These are phyloP conservation scores for Torymus texanus DNA, from an alignment of 2,888 invertebrate species.

Conservation along the genomic window DNA sequence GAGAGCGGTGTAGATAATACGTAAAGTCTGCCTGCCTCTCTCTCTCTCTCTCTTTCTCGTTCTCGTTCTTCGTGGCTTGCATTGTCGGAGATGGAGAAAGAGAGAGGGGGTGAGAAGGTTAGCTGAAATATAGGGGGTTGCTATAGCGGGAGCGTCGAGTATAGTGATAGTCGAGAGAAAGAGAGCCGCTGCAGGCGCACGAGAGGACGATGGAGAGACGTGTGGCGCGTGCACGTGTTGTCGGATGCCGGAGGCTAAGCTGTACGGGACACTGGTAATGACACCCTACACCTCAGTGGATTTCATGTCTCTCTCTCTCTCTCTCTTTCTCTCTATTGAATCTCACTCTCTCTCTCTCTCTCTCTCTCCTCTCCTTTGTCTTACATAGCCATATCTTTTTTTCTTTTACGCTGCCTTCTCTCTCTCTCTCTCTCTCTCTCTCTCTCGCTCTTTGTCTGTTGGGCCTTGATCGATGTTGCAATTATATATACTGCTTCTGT, in stretches of 20 bases:
- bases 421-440: not conserved
- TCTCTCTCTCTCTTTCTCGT: constrained; percentile 9
- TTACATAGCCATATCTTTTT: not conserved
- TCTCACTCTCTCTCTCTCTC: not conserved
- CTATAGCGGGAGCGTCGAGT: no score
- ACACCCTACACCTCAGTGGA: not conserved
- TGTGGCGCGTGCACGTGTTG: not conserved
- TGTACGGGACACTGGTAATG: constrained; percentile 1
- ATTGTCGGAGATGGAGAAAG: no score
- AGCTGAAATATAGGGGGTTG: no score
- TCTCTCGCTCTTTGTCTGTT: no score
- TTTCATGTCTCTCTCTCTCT: constrained; percentile 2
- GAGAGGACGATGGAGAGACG: no score
- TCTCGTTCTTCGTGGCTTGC: not conserved
- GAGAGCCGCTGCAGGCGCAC: no score
- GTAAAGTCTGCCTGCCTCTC: not conserved
- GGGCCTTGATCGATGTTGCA: no score
- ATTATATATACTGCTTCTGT: no score
- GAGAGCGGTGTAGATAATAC: no score
- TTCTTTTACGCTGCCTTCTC: not conserved
- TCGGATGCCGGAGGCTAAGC: not conserved
- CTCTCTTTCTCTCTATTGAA: not conserved
- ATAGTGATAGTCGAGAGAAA: no score
- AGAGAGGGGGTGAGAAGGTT: no score
- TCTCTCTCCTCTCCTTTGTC: not conserved